A percentile compares a stretch with the other conserved stretches of the same genome.
phyloP scores from a whole-genome alignment of 1,140 invertebrate genomes.

The Asbolus verrucosus region DNA sequence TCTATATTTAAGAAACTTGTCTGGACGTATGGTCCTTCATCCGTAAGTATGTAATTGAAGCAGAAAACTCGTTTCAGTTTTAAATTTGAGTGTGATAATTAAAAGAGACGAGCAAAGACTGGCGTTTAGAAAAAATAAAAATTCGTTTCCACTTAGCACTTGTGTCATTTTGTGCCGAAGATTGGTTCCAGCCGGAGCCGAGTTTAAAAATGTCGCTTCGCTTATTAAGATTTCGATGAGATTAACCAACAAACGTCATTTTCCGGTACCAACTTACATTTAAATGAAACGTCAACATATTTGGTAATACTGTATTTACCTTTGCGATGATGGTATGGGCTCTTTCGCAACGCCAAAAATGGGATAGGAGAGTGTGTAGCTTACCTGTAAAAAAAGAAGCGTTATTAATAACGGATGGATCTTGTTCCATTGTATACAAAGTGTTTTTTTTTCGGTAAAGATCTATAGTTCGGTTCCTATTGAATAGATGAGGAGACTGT shows the following conservation, averaged over 20 bases:
- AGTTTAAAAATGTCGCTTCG: conserved; percentile 6
- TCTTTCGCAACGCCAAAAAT: conserved; percentile 35
- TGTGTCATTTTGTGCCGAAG: conserved; percentile 18
- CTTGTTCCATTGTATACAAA: conserved; percentile 34
- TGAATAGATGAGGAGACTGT: conserved; percentile 10
- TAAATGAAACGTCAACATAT: conserved; percentile 32
- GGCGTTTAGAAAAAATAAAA: conserved; percentile 17
- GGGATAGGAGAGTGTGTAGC: conserved; percentile 14
- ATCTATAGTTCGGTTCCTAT: conserved; percentile 6
- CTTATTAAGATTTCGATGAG: not conserved
- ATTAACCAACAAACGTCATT: not conserved
- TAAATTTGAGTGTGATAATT: not conserved
- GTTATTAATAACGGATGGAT: conserved; percentile 18
- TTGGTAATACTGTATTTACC: conserved; percentile 34
- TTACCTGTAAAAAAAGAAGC: conserved; percentile 51
- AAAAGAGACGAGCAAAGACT: conserved; percentile 22
- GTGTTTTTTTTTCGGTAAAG: conserved; percentile 11
- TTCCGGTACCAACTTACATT: conserved; percentile 9
- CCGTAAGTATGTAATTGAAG: conserved; percentile 25
- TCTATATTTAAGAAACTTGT: no score
- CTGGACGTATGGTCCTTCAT: conserved; percentile 4
- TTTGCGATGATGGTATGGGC: conserved; percentile 13
- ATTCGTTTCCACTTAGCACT: conserved; percentile 21
- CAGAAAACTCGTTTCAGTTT: conserved; percentile 26
- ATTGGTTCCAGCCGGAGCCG: conserved; percentile 4